A percentile compares a stretch with the other conserved stretches of the same genome.
phyloP scores from a whole-genome alignment of 2,888 invertebrate species.

The Bombylius major region DNA sequence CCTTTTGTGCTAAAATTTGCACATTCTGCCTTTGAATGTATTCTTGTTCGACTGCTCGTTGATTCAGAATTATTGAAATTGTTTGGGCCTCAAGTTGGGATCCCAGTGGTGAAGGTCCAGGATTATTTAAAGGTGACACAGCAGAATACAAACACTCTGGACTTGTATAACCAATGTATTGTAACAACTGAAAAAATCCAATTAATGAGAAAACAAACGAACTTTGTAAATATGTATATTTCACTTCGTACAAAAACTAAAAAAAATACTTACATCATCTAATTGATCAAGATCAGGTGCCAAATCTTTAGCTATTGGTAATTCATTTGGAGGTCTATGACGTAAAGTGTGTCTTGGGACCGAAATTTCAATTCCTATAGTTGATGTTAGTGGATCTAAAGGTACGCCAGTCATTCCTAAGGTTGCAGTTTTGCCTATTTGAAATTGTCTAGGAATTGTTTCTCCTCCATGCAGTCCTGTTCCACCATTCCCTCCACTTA shows the following conservation, averaged over 20 bases:
- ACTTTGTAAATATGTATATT: conserved; percentile 1
- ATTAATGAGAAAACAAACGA: not conserved
- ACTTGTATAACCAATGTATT: conserved; percentile 84
- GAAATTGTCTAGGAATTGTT: conserved; percentile 6
- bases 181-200: conserved; percentile 50
- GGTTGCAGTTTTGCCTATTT: conserved; percentile 14
- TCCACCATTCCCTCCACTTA: not conserved
- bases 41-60: conserved; percentile 71
- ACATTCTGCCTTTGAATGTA: conserved; percentile 41
- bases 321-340: conserved; percentile 57
- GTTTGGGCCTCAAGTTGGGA: conserved; percentile 70
- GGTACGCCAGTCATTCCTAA: conserved; percentile 11
- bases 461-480: not conserved
- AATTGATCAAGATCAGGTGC: conserved; percentile 83
- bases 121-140: conserved; percentile 52
- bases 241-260: not conserved
- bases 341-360: conserved; percentile 57
- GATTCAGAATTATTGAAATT: conserved; percentile 71
- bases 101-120: conserved; percentile 61
- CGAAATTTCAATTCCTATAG: conserved; percentile 41
- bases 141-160: conserved; percentile 65
- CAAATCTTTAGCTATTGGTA: conserved; percentile 70
- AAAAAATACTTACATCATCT: conserved; percentile 59
- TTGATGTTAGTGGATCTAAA: conserved; percentile 32
- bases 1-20: conserved; percentile 9